These are phyloP conservation scores for Caradrina clavipalpis DNA, from an alignment of 2,888 invertebrate genomes.

Conservation along the genomic window DNA sequence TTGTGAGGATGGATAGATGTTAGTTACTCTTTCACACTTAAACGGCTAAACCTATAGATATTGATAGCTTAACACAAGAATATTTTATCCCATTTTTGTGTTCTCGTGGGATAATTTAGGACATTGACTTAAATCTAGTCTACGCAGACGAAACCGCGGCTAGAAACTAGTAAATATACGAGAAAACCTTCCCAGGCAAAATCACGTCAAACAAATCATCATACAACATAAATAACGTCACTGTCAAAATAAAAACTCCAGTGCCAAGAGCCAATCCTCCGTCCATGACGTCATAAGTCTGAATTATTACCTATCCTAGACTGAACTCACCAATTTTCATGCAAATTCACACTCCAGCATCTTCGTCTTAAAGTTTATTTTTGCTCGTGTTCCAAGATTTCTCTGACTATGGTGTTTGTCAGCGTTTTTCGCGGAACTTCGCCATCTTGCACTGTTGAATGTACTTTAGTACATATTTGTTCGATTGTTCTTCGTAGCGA, in stretches of 20 bases:
- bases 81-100: too few relatives aligned
- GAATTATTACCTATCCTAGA: slow-evolving; percentile 14
- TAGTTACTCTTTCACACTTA: too few relatives aligned
- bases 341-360: background rate
- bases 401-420: background rate
- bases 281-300: slow-evolving; percentile 17
- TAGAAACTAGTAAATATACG: background rate
- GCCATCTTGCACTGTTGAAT: background rate
- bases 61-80: too few relatives aligned
- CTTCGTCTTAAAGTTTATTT: background rate
- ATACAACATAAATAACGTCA: slow-evolving; percentile 17
- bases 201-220: background rate
- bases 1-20: too few relatives aligned
- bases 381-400: slow-evolving; percentile 8
- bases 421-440: slow-evolving; percentile 37
- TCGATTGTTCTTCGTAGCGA: background rate
- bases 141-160: too few relatives aligned
- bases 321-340: slow-evolving; percentile 1
- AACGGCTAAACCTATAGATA: too few relatives aligned
- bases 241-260: slow-evolving; percentile 34
- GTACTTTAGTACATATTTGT: background rate
- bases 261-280: slow-evolving; percentile 6
- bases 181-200: background rate
- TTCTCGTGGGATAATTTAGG: too few relatives aligned
- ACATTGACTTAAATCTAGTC: too few relatives aligned